phyloP scores from a whole-genome alignment of 2,797 vertebrate genomes.

The Eutrigla gurnardus region DNA sequence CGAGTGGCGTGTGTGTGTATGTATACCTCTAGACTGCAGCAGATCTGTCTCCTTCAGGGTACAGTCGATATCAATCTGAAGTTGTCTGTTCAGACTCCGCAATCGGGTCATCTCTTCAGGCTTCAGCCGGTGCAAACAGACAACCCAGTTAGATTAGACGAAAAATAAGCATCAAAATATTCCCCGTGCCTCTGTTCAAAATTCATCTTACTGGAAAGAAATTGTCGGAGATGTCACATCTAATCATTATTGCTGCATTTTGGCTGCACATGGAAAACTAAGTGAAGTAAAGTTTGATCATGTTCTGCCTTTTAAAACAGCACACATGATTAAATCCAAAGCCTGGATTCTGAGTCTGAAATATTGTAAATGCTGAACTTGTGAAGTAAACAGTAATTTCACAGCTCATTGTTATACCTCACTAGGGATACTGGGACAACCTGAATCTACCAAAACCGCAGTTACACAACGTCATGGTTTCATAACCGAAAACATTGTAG shows the following conservation, averaged over 20 bases:
- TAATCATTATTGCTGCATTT: neutral
- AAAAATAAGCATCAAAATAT: slow-evolving; percentile 24
- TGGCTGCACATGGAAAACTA: neutral
- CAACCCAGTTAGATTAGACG: slow-evolving; percentile 42
- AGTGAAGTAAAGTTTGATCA: neutral
- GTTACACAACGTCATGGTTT: no score
- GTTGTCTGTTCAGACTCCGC: slow-evolving; percentile 94
- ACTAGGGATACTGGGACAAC: no score
- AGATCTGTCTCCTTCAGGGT: slow-evolving; percentile 98
- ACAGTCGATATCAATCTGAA: slow-evolving; percentile 99
- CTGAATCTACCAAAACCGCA: no score
- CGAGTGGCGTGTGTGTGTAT: slow-evolving; percentile 21
- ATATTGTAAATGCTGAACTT: neutral
- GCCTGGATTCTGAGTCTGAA: neutral
- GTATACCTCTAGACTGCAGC: slow-evolving; percentile 94
- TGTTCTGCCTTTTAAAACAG: slow-evolving; percentile 1
- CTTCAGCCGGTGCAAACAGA: slow-evolving; percentile 77
- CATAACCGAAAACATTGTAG: no score
- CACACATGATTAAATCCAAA: neutral
- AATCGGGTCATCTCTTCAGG: slow-evolving; percentile 99
- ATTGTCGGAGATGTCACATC: neutral
- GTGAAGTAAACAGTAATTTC: neutral
- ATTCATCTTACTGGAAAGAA: neutral
- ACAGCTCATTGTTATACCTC: neutral
- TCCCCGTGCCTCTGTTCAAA: neutral